Base-by-base conservation (phyloP, 2,888 invertebrate species). In the Noctua janthina region DNA sequence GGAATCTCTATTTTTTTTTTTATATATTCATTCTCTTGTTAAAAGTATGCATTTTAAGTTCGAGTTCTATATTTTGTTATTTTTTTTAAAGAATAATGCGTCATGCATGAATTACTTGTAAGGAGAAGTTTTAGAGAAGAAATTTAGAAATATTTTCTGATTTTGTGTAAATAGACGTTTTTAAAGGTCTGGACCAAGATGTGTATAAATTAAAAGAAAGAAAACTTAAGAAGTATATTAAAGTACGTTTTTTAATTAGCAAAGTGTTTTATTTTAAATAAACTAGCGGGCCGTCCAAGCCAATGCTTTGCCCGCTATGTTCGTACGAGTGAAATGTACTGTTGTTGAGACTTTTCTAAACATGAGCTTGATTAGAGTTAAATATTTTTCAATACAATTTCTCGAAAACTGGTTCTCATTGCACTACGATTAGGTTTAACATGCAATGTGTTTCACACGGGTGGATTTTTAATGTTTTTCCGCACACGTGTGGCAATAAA, bases 141-240 rank as follows among this genome's bases (percentile, higher is more conserved):
- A 29, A 29, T 29, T 29, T 29, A 54, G 89, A 86, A 79, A 79
- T 82, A 85, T 89, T 87, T 84, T 87, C 88, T 81, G 76, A 86
- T 87, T 83, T 89, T 88, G 35, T 91, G 91, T 91, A 91, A 81
- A 91, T 88, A 91, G 80, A 89, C 75, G 70, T 83, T 85, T 83
- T 75, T 79, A 71, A 82, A 80, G 81, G 87, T 89, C 88, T 90
- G 92, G 90, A 92, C 91, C 92, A 92, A 85, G 77, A 83, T 79
- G 71, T 87, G 80, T 81, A 86, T 81, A 87, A 84, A 85, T 84
- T 75, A 23, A 46, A 51, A 80, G 81, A 84, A 79, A 74, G 23
- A 70, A 67, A 74, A 84, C 78, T 82, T 89, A 87, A 90, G 82
- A 85, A 83, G 73, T 66, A 88, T 88, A 89, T 83, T 79, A 84